A percentile compares a stretch with the other conserved stretches of the same genome.
These are phyloP conservation scores for Eupeodes luniger DNA, from an alignment of 2,888 invertebrate genomes.

Conservation along the genomic window DNA sequence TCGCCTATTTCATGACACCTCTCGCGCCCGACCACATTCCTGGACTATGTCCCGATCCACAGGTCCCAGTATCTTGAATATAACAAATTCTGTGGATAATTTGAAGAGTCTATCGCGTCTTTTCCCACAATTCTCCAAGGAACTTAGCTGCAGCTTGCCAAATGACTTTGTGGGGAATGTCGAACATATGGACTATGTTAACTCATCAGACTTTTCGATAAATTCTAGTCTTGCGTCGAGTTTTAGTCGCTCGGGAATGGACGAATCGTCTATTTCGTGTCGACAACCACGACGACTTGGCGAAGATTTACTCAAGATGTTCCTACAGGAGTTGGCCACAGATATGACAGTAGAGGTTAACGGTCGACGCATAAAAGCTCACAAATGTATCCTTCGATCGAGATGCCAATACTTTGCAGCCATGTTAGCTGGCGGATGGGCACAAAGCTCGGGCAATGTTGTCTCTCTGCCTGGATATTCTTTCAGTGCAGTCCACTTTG, in stretches of 20 bases:
- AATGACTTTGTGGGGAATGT: slow-evolving; percentile 79
- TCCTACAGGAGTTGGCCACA: slow-evolving; percentile 94
- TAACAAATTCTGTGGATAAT: slow-evolving; percentile 86
- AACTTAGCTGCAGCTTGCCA: slow-evolving; percentile 83
- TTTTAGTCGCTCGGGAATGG: slow-evolving; percentile 86
- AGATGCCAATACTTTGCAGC: slow-evolving; percentile 97
- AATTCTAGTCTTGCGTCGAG: slow-evolving; percentile 86
- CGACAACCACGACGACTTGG: slow-evolving; percentile 89
- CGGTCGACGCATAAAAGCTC: slow-evolving; percentile 93
- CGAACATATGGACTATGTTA: slow-evolving; percentile 84
- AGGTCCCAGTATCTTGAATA: slow-evolving; percentile 84
- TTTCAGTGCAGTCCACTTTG: slow-evolving; percentile 94
- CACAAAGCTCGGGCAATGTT: slow-evolving; percentile 91
- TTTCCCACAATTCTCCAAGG: slow-evolving; percentile 86
- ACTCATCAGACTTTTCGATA: slow-evolving; percentile 85
- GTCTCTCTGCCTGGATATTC: slow-evolving; percentile 93
- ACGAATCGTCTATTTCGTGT: slow-evolving; percentile 84
- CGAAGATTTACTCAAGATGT: slow-evolving; percentile 95
- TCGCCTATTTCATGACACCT: slow-evolving; percentile 82
- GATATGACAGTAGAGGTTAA: slow-evolving; percentile 94
- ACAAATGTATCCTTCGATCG: slow-evolving; percentile 95
- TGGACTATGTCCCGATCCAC: slow-evolving; percentile 87
- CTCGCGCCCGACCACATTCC: slow-evolving; percentile 84
- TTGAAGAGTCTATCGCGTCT: slow-evolving; percentile 86
- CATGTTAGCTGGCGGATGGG: slow-evolving; percentile 93